A percentile compares a stretch with the other conserved stretches of the same genome.
These are phyloP conservation scores for Stenurella melanura DNA, from an alignment of 2,888 invertebrate species.

Conservation along the genomic window DNA sequence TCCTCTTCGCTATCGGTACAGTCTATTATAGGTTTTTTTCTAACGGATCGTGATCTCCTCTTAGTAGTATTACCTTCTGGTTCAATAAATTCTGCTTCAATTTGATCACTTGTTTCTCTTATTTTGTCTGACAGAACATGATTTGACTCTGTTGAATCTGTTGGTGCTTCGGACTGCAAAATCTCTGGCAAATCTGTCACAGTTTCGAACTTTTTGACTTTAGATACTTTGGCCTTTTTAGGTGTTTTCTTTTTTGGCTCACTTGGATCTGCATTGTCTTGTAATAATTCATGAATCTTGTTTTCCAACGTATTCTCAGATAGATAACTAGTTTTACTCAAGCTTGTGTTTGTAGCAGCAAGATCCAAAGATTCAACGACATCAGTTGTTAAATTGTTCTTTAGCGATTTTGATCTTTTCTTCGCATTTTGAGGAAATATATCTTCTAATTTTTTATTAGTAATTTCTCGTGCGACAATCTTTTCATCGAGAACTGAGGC, in stretches of 20 bases:
- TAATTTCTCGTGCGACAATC: background rate
- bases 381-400: background rate
- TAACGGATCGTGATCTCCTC: background rate
- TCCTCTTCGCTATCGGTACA: background rate
- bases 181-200: background rate
- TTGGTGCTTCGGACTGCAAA: too few species aligned
- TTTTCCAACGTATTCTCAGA: background rate
- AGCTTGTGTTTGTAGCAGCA: background rate
- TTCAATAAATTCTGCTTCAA: background rate
- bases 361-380: too few species aligned
- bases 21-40: background rate
- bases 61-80: background rate
- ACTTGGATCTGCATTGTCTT: too few species aligned
- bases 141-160: background rate
- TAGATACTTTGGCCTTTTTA: background rate
- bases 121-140: background rate
- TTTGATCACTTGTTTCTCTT: background rate
- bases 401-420: background rate
- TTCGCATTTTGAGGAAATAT: background rate
- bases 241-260: background rate
- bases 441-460: background rate
- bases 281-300: too few species aligned
- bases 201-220: background rate
- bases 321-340: background rate
- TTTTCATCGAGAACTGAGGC: background rate